Evolutionary conservation across 1,140 invertebrate genomes (phyloP).

Genomic region (Aphaenogaster rudis): DNA sequence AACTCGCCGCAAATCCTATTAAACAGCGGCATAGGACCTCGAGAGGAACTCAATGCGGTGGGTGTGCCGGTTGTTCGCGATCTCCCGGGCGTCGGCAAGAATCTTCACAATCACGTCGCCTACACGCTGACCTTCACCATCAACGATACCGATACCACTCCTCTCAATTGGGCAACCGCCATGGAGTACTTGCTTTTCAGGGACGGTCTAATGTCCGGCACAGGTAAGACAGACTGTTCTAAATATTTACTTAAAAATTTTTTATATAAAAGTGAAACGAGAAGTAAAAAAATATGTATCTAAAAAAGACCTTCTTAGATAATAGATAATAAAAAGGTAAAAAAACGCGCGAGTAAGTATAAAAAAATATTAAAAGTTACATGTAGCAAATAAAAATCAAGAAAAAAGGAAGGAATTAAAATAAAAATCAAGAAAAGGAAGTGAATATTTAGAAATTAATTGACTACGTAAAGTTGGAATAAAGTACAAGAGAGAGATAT

Average conservation of each 20-base stretch:
- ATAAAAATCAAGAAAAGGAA: background rate
- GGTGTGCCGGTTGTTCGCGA: conserved; percentile 91
- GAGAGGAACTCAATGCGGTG: conserved; percentile 89
- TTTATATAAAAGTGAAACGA: background rate
- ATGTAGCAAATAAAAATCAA: background rate
- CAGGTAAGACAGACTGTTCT: conserved; percentile 86
- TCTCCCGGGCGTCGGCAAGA: conserved; percentile 94
- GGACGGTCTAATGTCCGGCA: conserved; percentile 94
- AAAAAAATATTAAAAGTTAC: background rate
- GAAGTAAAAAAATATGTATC: background rate
- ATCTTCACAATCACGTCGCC: conserved; percentile 95
- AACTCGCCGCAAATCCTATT: conserved; percentile 95
- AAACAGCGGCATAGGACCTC: conserved; percentile 93
- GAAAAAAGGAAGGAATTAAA: background rate
- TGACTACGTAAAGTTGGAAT: no score
- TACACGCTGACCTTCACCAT: conserved; percentile 92
- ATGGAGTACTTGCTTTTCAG: conserved; percentile 95
- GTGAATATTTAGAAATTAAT: background rate
- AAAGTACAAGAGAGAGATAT: no score
- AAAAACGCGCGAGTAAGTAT: background rate
- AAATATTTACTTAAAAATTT: background rate
- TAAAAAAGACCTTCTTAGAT: background rate
- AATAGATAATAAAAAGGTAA: background rate
- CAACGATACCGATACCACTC: conserved; percentile 93
- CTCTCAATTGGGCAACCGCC: conserved; percentile 95